Evolutionary conservation across 1,140 invertebrate species (phyloP).

Genomic region (Heterodera schachtii): DNA sequence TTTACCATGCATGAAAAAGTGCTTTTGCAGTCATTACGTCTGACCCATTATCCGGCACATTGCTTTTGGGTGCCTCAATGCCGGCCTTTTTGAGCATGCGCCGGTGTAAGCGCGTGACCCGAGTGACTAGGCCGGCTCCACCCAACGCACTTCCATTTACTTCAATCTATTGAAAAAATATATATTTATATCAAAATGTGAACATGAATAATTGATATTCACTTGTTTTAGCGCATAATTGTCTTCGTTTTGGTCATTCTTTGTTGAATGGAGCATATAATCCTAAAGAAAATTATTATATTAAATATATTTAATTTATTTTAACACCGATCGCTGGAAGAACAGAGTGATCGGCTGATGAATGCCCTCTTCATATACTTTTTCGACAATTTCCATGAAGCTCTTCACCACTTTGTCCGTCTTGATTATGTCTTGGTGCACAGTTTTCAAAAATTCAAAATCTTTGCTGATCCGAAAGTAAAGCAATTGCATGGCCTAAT

Average conservation of each 20-base stretch:
- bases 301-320: not conserved
- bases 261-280: not conserved
- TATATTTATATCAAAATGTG: no score
- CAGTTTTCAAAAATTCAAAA: not conserved
- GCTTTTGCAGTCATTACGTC: not conserved
- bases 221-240: not conserved
- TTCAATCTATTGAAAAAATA: not conserved
- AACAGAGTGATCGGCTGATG: not conserved
- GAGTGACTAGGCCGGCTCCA: not conserved
- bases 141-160: not conserved
- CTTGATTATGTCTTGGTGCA: not conserved
- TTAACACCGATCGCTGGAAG: not conserved
- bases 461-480: not conserved
- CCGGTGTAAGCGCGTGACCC: not conserved
- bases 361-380: not conserved
- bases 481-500: not conserved
- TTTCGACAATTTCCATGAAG: not conserved
- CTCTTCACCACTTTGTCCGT: not conserved
- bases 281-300: not conserved
- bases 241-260: not conserved
- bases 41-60: not conserved
- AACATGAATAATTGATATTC: not conserved
- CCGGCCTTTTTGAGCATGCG: not conserved
- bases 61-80: not conserved
- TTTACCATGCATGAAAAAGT: not conserved